Conservation (phyloP, 1,140 invertebrate species). For the Thereuonema tuberculata region DNA sequence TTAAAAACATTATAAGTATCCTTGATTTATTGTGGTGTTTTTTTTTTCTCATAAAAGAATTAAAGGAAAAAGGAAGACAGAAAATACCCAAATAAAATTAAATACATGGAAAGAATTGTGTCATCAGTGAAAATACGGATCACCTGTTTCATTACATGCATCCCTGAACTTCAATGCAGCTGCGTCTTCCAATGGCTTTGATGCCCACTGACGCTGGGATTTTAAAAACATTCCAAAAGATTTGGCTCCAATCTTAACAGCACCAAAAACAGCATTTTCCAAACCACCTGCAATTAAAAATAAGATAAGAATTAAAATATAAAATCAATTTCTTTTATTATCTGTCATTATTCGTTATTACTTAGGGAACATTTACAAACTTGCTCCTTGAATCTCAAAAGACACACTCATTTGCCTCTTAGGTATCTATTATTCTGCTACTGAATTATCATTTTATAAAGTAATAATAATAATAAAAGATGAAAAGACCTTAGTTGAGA, state of each 20-base stretch:
- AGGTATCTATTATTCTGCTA: too few species aligned
- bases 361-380: too few species aligned
- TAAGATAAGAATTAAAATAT: not conserved
- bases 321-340: too few species aligned
- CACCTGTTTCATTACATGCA: slow-evolving; percentile 22
- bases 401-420: too few species aligned
- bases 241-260: slow-evolving; percentile 29
- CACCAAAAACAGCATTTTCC: slow-evolving; percentile 29
- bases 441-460: too few species aligned
- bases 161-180: slow-evolving; percentile 30
- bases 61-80: not conserved
- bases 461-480: too few species aligned
- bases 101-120: slow-evolving; percentile 10
- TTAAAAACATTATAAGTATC: too few species aligned
- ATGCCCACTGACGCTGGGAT: slow-evolving; percentile 35
- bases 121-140: not conserved
- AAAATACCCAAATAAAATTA: slow-evolving; percentile 16
- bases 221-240: slow-evolving; percentile 37
- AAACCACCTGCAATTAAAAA: slow-evolving; percentile 26
- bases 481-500: too few species aligned
- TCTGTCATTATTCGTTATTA: too few species aligned
- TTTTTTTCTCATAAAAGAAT: not conserved
- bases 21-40: too few species aligned
- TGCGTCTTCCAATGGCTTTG: slow-evolving; percentile 32
- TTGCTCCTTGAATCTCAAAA: too few species aligned